Evolutionary conservation across 2,797 vertebrate genomes (phyloP).

Genomic region (Gadopsis bispinosus): DNA sequence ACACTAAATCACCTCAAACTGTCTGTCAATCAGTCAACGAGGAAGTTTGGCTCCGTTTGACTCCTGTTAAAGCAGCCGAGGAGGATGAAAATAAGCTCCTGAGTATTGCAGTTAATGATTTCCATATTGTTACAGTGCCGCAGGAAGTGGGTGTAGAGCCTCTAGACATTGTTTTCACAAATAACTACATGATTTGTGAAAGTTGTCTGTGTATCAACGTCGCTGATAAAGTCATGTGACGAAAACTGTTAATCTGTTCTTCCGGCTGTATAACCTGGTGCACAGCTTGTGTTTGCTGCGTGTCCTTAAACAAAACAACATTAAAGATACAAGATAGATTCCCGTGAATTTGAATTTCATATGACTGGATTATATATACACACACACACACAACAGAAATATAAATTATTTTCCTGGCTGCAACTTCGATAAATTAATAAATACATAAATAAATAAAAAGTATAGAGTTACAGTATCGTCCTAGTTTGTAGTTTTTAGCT

Average conservation of each 20-base stretch:
- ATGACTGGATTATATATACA: no score
- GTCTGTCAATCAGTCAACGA: neutral
- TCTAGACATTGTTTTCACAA: neutral
- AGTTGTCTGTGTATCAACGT: neutral
- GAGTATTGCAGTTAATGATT: constrained; percentile 18
- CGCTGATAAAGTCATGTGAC: no score
- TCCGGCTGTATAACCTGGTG: no score
- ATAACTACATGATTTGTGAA: neutral
- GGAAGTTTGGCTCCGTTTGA: neutral
- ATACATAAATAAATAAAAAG: neutral
- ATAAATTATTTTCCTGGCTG: no score
- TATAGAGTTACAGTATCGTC: neutral
- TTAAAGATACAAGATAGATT: neutral
- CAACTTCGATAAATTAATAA: neutral
- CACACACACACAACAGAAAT: no score
- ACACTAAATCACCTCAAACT: no score
- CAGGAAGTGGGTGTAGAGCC: neutral
- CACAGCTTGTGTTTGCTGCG: neutral
- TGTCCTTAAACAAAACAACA: neutral
- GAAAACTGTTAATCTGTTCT: no score
- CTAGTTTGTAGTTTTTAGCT: no score
- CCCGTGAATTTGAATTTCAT: neutral
- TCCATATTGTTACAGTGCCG: neutral
- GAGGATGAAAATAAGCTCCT: neutral
- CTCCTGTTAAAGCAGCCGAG: no score